Evolutionary conservation across 2,797 vertebrate species (phyloP).

Genomic region (Pteropus rufus): DNA sequence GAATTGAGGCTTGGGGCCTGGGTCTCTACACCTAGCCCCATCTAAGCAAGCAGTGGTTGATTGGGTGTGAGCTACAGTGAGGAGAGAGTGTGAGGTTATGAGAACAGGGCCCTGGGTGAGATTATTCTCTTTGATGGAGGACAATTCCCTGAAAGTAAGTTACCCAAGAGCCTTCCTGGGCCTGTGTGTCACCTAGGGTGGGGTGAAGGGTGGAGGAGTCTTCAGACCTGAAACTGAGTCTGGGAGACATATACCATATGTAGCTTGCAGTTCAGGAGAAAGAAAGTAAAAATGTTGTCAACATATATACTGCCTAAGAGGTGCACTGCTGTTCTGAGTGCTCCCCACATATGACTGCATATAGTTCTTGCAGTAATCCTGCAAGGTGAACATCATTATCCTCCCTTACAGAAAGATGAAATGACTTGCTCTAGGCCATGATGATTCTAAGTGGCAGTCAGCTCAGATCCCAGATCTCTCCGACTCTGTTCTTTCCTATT

Average conservation of each 20-base stretch:
- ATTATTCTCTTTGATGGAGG: neutral
- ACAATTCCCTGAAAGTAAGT: neutral
- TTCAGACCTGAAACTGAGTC: neutral
- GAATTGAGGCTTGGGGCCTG: too few species aligned
- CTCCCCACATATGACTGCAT: neutral
- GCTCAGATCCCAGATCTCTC: neutral
- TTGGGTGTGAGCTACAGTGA: neutral
- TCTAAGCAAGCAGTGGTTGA: neutral
- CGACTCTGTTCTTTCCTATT: neutral
- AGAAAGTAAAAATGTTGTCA: neutral
- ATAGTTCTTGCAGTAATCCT: neutral
- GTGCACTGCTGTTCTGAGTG: fast-evolving
- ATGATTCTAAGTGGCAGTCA: neutral
- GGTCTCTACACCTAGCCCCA: neutral
- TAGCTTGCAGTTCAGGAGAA: neutral
- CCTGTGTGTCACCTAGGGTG: neutral
- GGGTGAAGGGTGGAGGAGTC: neutral
- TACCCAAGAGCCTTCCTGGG: neutral
- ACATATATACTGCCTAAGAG: neutral
- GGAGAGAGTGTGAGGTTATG: fast-evolving
- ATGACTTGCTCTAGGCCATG: neutral
- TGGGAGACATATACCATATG: neutral
- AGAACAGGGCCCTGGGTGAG: neutral
- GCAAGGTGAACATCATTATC: neutral
- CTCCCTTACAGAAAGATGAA: neutral